Conservation (phyloP, 2,113 vertebrate species). For the Daubentonia madagascariensis region DNA sequence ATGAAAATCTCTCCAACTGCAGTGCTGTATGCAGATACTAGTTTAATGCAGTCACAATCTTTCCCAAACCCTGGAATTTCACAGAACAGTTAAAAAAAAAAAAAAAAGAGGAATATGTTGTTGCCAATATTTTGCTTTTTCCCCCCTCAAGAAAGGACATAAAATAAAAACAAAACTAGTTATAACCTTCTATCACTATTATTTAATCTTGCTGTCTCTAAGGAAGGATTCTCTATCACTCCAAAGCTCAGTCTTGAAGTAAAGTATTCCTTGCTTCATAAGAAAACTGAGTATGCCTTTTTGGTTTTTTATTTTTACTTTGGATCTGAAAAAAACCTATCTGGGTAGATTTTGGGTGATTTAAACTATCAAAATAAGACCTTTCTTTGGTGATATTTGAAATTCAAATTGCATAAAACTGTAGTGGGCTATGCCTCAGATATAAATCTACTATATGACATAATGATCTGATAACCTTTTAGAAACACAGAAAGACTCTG, state of each 20-base stretch:
- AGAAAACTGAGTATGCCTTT: background rate
- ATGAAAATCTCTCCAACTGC: conserved; percentile 19
- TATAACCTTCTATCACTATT: background rate
- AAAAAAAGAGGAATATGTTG: background rate
- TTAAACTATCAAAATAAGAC: background rate
- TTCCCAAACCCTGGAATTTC: background rate
- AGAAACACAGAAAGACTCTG: background rate
- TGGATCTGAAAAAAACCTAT: background rate
- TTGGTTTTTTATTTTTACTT: background rate
- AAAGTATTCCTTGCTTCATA: background rate
- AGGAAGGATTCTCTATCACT: background rate
- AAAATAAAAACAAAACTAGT: background rate
- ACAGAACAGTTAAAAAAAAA: background rate
- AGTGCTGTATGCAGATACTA: background rate
- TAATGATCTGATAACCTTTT: background rate
- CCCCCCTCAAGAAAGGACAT: background rate
- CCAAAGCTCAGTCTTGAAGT: background rate
- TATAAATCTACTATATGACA: background rate
- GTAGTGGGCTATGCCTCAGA: background rate
- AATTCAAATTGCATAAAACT: conserved; percentile 2
- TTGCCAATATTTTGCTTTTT: background rate
- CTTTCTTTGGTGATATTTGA: conserved; percentile 29
- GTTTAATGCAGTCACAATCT: background rate
- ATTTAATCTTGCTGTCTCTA: background rate
- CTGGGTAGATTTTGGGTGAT: background rate